Conservation (phyloP, 2,797 vertebrate genomes). For the Orestias chungarensis region DNA sequence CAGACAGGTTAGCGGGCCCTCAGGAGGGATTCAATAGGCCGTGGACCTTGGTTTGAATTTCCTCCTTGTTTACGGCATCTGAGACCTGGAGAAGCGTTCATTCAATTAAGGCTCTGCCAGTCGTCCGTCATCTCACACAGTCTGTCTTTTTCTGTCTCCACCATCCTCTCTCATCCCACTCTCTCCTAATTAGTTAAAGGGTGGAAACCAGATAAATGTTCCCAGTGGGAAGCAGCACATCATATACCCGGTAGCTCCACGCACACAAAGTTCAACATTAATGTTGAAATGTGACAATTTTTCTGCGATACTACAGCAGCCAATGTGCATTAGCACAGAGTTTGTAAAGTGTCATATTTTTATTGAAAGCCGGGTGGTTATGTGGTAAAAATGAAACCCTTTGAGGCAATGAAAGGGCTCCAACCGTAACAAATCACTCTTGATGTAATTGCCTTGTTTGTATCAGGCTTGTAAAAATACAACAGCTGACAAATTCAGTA, state of each 20-base stretch:
- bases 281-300: slow-evolving; percentile 27
- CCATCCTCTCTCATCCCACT: slow-evolving; percentile 49
- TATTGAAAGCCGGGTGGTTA: slow-evolving; percentile 32
- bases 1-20: slow-evolving; percentile 40
- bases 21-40: slow-evolving; percentile 52
- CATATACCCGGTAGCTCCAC: slow-evolving; percentile 17
- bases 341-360: slow-evolving; percentile 47
- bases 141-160: slow-evolving; percentile 56
- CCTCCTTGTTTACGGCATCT: slow-evolving; percentile 63
- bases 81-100: slow-evolving; percentile 62
- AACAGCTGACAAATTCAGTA: slow-evolving; percentile 47
- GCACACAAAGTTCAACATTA: slow-evolving; percentile 7
- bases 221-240: slow-evolving; percentile 57
- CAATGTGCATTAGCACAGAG: slow-evolving; percentile 32
- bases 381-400: slow-evolving; percentile 40
- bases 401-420: slow-evolving; percentile 47
- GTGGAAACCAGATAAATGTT: slow-evolving; percentile 67
- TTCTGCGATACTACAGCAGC: slow-evolving; percentile 28
- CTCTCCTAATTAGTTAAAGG: slow-evolving; percentile 66
- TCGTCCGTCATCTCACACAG: slow-evolving; percentile 48
- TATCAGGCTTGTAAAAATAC: slow-evolving; percentile 47
- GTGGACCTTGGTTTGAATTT: slow-evolving; percentile 54
- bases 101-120: slow-evolving; percentile 70
- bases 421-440: slow-evolving; percentile 52
- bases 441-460: slow-evolving; percentile 53